Evolutionary conservation across 2,113 vertebrate genomes (phyloP).

Genomic region (Entelurus aequoreus): DNA sequence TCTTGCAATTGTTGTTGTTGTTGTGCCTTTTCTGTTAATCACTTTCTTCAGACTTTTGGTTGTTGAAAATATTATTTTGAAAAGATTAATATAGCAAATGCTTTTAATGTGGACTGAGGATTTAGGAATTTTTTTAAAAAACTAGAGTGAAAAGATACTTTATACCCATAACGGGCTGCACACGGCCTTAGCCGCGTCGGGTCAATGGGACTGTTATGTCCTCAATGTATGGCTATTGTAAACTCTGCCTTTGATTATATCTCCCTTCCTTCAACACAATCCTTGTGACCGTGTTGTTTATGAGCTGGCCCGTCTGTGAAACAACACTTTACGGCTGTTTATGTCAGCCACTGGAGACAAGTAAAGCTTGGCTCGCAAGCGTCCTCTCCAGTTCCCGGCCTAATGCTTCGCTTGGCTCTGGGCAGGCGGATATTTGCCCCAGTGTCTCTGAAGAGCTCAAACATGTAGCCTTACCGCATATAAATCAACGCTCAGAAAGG

Average conservation of each 20-base stretch:
- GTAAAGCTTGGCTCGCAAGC: slow-evolving; percentile 36
- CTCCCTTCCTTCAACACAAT: slow-evolving; percentile 46
- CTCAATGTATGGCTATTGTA: slow-evolving; percentile 48
- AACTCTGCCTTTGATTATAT: slow-evolving; percentile 55
- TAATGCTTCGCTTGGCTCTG: slow-evolving; percentile 68
- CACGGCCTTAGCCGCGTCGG: too few species aligned
- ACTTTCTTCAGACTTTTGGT: too few species aligned
- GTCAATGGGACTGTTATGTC: background rate
- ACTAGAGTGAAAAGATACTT: too few species aligned
- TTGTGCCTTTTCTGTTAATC: too few species aligned
- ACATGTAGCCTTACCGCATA: slow-evolving; percentile 36
- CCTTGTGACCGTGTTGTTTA: slow-evolving; percentile 66
- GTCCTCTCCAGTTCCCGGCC: slow-evolving; percentile 54
- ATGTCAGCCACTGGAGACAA: slow-evolving; percentile 61
- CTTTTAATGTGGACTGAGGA: too few species aligned
- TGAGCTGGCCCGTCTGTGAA: slow-evolving; percentile 54
- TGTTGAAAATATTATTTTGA: too few species aligned
- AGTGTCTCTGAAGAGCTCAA: slow-evolving; percentile 53
- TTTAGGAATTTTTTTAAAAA: too few species aligned
- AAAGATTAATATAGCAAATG: too few species aligned
- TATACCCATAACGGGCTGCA: background rate
- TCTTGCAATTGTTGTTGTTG: too few species aligned
- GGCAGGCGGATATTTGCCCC: slow-evolving; percentile 53
- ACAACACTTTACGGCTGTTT: slow-evolving; percentile 72
- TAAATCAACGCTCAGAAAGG: slow-evolving; percentile 47